Conservation (phyloP, 2,888 invertebrate species). For the Proisotoma minuta region DNA sequence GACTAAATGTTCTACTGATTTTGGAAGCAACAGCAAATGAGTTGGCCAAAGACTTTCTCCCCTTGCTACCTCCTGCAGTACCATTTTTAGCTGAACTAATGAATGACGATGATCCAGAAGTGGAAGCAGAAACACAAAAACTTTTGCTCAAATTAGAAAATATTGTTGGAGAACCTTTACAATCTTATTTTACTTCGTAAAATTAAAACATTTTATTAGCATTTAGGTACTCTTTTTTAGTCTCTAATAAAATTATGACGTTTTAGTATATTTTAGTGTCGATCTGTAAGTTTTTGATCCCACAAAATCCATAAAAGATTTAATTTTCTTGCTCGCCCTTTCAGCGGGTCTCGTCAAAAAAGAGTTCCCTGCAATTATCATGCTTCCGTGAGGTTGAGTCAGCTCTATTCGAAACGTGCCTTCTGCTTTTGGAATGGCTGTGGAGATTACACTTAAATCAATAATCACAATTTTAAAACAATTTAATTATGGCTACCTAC, state of each 20-base stretch:
- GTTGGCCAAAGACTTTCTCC: conserved; percentile 81
- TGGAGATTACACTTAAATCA: conserved; percentile 4
- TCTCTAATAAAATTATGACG: not conserved
- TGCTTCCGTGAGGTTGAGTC: conserved; percentile 33
- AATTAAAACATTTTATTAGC: not conserved
- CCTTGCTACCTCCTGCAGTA: conserved; percentile 84
- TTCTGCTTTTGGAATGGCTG: conserved; percentile 43
- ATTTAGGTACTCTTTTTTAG: not conserved
- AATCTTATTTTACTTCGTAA: conserved; percentile 54
- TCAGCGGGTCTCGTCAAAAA: conserved; percentile 44
- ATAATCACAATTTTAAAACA: not conserved
- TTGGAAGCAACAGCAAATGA: conserved; percentile 74
- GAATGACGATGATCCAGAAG: conserved; percentile 79
- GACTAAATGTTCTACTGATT: conserved; percentile 66
- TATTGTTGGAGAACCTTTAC: conserved; percentile 81
- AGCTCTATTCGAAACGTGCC: conserved; percentile 34
- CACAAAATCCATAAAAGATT: conserved; percentile 43
- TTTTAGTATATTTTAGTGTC: conserved; percentile 22
- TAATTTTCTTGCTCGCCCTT: conserved; percentile 42
- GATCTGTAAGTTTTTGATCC: conserved; percentile 35
- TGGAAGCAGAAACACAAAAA: conserved; percentile 72
- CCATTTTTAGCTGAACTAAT: conserved; percentile 89
- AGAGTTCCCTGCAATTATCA: conserved; percentile 41
- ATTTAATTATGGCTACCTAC: conserved; percentile 28
- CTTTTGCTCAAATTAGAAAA: conserved; percentile 79